phyloP scores from a whole-genome alignment of 1,140 invertebrate species.

The Druon quercuslanigerum region DNA sequence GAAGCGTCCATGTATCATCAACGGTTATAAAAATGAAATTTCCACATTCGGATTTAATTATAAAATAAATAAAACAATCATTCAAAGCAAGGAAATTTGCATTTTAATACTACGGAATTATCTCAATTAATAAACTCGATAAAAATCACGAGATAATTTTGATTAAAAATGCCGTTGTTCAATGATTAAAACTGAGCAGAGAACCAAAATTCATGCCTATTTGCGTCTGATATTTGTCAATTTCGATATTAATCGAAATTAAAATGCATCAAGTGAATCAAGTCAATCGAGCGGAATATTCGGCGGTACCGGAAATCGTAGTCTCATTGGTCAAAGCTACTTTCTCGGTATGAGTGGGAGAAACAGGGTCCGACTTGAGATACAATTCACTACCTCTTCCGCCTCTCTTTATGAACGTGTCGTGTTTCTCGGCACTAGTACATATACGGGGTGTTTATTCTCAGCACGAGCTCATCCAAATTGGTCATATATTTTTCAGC shows the following conservation, averaged over 20 bases:
- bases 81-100: neutral
- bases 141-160: neutral
- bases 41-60: neutral
- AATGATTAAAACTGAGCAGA: neutral
- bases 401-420: slow-evolving; percentile 25
- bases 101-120: neutral
- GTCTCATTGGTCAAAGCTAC: slow-evolving; percentile 26
- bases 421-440: slow-evolving; percentile 23
- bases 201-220: neutral
- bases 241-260: slow-evolving; percentile 7
- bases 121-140: neutral
- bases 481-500: slow-evolving; percentile 30
- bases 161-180: neutral
- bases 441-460: slow-evolving; percentile 29
- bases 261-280: slow-evolving; percentile 20
- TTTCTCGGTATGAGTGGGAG: slow-evolving; percentile 19
- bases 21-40: neutral
- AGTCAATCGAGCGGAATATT: slow-evolving; percentile 18
- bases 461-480: slow-evolving; percentile 29
- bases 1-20: too few species aligned
- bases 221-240: slow-evolving; percentile 4
- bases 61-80: neutral
- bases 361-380: slow-evolving; percentile 24
- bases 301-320: slow-evolving; percentile 19
- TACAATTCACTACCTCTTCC: slow-evolving; percentile 29